Evolutionary conservation across 2,888 invertebrate species (phyloP).

Genomic region (Ypsolopha sequella): DNA sequence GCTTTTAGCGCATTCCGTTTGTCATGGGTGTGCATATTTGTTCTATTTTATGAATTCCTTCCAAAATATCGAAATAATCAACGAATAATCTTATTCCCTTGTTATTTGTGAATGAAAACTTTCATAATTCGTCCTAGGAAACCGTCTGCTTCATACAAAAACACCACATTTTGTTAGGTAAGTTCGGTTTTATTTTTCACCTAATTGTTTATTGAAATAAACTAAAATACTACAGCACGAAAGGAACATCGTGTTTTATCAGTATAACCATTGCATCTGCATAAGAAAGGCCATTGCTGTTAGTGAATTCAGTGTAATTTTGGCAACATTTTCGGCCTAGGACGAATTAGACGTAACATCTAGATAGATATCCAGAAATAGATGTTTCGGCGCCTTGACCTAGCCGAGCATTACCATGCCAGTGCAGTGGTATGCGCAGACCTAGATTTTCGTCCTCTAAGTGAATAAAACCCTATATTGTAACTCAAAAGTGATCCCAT

Average conservation of each 20-base stretch:
- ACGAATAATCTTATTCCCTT: constrained; percentile 4
- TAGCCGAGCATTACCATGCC: constrained; percentile 33
- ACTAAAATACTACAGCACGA: constrained; percentile 9
- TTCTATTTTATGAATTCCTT: constrained; percentile 15
- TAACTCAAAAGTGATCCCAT: too few relatives aligned
- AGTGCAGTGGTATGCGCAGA: constrained; percentile 27
- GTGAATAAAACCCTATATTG: too few relatives aligned
- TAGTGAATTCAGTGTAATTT: too few relatives aligned
- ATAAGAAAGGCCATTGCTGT: too few relatives aligned
- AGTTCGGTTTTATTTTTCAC: constrained; percentile 17
- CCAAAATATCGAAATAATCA: constrained; percentile 11
- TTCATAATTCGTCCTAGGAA: constrained; percentile 9
- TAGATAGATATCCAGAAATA: constrained; percentile 5
- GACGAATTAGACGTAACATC: too few relatives aligned
- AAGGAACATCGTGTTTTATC: constrained; percentile 22
- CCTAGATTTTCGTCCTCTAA: constrained; percentile 20
- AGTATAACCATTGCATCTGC: too few relatives aligned
- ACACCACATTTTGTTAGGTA: constrained; percentile 28
- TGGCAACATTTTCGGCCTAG: too few relatives aligned
- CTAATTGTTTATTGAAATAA: too few relatives aligned
- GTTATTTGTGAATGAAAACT: constrained; percentile 20
- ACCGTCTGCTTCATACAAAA: constrained; percentile 20
- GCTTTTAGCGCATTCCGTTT: constrained; percentile 30
- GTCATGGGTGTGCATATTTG: constrained; percentile 31
- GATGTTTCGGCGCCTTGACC: constrained; percentile 41